These are phyloP conservation scores for Bagarius yarrelli DNA, from an alignment of 2,113 vertebrate species.

Conservation along the genomic window DNA sequence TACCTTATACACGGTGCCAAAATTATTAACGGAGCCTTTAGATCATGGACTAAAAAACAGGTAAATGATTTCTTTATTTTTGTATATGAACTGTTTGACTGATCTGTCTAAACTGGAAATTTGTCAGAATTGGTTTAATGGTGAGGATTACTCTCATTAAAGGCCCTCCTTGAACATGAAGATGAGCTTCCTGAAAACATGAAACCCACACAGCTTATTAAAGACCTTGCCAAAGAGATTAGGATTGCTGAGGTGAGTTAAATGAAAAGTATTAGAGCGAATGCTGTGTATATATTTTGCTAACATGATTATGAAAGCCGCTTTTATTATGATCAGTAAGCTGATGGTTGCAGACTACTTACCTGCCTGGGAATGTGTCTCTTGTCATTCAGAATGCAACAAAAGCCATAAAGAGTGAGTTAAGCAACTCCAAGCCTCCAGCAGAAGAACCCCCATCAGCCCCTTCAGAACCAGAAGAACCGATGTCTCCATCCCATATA, in stretches of 20 bases:
- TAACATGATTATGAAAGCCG: background rate
- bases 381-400: slow-evolving; percentile 79
- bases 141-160: slow-evolving; percentile 24
- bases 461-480: slow-evolving; percentile 76
- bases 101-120: background rate
- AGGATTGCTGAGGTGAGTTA: slow-evolving; percentile 88
- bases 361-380: background rate
- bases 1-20: slow-evolving; percentile 96
- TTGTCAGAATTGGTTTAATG: slow-evolving; percentile 1
- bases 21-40: slow-evolving; percentile 97
- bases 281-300: background rate
- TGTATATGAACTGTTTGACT: background rate
- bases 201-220: slow-evolving; percentile 97
- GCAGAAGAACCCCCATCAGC: slow-evolving; percentile 79
- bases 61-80: slow-evolving; percentile 62
- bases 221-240: slow-evolving; percentile 99
- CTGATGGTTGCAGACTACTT: background rate
- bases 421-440: slow-evolving; percentile 71
- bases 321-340: background rate
- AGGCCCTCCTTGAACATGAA: slow-evolving; percentile 95
- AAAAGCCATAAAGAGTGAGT: slow-evolving; percentile 85
- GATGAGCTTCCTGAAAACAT: slow-evolving; percentile 98
- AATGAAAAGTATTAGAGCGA: background rate
- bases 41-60: slow-evolving; percentile 98
- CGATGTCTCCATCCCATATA: slow-evolving; percentile 73